phyloP scores from a whole-genome alignment of 2,113 vertebrate genomes.

The Spheniscus mendiculus region DNA sequence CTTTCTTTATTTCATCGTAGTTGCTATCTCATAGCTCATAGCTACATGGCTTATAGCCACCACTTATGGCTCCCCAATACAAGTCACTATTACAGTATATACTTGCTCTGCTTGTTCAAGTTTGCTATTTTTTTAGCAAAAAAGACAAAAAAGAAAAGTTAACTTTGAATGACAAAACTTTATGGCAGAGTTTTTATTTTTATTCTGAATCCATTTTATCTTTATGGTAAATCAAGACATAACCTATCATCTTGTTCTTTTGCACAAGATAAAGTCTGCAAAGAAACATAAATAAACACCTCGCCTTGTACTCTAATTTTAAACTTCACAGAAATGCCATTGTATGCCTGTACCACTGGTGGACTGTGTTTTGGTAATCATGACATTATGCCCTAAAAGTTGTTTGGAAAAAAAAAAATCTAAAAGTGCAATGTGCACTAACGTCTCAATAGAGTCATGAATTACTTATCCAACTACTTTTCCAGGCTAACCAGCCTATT shows the following conservation, averaged over 20 bases:
- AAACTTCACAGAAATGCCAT: not conserved
- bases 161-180: not conserved
- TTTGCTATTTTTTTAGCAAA: too few relatives aligned
- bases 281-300: not conserved
- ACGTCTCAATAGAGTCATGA: not conserved
- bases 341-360: too few relatives aligned
- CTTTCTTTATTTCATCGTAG: not conserved
- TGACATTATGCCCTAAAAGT: too few relatives aligned
- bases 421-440: not conserved
- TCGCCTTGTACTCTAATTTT: not conserved
- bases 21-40: not conserved
- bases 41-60: not conserved
- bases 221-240: not conserved
- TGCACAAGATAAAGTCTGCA: not conserved
- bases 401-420: not conserved
- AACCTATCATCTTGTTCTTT: not conserved
- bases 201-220: not conserved
- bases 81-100: not conserved
- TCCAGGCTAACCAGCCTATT: not conserved
- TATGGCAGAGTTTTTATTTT: not conserved
- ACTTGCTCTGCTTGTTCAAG: not conserved
- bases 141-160: not conserved
- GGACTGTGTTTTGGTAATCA: not conserved
- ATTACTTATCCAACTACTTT: not conserved
- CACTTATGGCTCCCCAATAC: accelerated